Conservation (phyloP, 2,888 invertebrate species). For the Ditylenchus weischeri region DNA sequence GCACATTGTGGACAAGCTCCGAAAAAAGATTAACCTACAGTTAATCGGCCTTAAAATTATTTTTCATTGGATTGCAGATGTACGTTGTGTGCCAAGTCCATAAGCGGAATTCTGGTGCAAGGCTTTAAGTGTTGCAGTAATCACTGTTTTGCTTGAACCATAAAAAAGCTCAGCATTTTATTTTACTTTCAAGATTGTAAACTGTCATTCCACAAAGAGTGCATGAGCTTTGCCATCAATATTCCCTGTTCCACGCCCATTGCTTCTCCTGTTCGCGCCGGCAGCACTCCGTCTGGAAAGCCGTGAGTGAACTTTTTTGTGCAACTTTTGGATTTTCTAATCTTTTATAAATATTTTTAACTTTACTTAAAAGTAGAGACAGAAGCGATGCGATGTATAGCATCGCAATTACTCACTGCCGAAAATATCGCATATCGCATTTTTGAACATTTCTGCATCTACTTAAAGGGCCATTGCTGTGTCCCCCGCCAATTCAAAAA, state of each 20-base stretch:
- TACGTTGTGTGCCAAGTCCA: constrained; percentile 74
- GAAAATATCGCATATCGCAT: no score
- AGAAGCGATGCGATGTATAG: no score
- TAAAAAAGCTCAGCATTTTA: constrained; percentile 7
- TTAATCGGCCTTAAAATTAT: no score
- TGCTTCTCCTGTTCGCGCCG: constrained; percentile 41
- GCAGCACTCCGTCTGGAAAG: constrained; percentile 20
- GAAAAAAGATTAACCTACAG: no score
- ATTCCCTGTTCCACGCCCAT: constrained; percentile 61
- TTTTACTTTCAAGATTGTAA: constrained; percentile 69
- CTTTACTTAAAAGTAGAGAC: no score
- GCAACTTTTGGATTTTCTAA: neutral
- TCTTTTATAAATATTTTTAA: neutral
- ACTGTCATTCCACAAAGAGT: constrained; percentile 80
- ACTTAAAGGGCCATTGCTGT: no score
- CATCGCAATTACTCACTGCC: no score
- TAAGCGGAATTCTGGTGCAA: constrained; percentile 68
- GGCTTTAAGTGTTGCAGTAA: constrained; percentile 64
- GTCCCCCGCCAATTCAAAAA: no score
- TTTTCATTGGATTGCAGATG: constrained; percentile 63
- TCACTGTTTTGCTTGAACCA: constrained; percentile 15
- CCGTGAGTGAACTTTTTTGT: constrained; percentile 38
- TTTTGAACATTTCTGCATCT: no score
- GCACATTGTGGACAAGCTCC: no score
- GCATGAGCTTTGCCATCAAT: constrained; percentile 77